These are phyloP conservation scores for Toxostoma redivivum DNA, from an alignment of 2,113 vertebrate species.

Conservation along the genomic window DNA sequence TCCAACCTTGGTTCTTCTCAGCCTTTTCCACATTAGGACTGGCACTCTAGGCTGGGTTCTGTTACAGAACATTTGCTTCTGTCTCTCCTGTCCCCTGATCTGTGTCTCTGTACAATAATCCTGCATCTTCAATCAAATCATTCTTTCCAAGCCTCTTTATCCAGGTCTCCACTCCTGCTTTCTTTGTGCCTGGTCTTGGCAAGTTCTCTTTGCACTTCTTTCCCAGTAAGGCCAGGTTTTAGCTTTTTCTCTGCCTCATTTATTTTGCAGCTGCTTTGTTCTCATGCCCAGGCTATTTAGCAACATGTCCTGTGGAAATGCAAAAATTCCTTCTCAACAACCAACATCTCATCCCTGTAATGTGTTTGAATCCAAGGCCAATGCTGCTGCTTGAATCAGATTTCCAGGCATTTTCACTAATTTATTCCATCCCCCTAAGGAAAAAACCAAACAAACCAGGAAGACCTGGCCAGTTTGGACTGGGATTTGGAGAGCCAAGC, in stretches of 20 bases:
- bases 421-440: neutral
- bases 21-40: neutral
- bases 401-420: neutral
- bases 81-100: neutral
- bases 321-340: neutral
- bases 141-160: neutral
- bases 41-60: neutral
- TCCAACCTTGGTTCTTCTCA: neutral
- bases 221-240: constrained; percentile 20
- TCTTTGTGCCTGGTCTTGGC: constrained; percentile 27
- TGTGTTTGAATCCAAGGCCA: neutral
- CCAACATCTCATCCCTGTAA: neutral
- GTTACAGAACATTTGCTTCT: neutral
- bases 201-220: neutral
- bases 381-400: neutral
- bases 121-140: neutral
- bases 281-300: constrained; percentile 54
- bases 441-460: neutral
- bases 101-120: neutral
- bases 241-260: constrained; percentile 63
- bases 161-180: neutral
- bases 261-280: constrained; percentile 65
- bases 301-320: constrained; percentile 10
- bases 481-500: neutral
- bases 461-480: neutral